Evolutionary conservation across 2,888 invertebrate species (phyloP).

Genomic region (Xestia sexstrigata): DNA sequence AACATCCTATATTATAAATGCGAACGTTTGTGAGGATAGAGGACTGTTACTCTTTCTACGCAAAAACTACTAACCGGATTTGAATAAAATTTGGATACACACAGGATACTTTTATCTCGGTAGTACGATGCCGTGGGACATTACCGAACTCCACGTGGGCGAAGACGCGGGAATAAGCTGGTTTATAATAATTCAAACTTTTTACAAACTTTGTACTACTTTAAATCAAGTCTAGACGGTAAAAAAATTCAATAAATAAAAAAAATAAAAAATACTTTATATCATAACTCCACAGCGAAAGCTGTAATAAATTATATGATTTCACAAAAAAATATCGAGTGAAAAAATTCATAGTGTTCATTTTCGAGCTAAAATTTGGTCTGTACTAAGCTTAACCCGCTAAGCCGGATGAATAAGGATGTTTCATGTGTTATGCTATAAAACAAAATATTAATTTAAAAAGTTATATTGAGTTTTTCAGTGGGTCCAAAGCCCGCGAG

Average conservation of each 20-base stretch:
- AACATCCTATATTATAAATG: not conserved
- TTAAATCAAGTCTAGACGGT: slow-evolving; percentile 30
- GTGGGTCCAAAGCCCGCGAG: not conserved
- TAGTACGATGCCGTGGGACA: too few relatives aligned
- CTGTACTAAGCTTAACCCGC: slow-evolving; percentile 14
- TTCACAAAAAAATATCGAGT: slow-evolving; percentile 9
- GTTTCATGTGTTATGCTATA: not conserved
- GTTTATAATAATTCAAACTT: not conserved
- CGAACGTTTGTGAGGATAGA: too few relatives aligned
- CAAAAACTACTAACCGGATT: too few relatives aligned
- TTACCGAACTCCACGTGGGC: too few relatives aligned
- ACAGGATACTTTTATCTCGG: too few relatives aligned
- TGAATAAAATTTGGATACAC: too few relatives aligned
- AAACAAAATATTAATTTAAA: slow-evolving; percentile 22
- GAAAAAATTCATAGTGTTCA: not conserved
- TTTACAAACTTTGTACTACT: not conserved
- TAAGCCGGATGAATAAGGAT: not conserved
- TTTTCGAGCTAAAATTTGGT: slow-evolving; percentile 8
- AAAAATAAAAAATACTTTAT: slow-evolving; percentile 9
- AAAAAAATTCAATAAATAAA: slow-evolving; percentile 7
- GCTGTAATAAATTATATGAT: slow-evolving; percentile 21
- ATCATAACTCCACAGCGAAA: not conserved
- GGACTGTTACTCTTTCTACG: too few relatives aligned
- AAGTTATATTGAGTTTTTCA: slow-evolving; percentile 16
- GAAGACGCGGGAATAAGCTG: too few relatives aligned